These are phyloP conservation scores for Seriola rivoliana DNA, from an alignment of 2,113 vertebrate species.

Conservation along the genomic window DNA sequence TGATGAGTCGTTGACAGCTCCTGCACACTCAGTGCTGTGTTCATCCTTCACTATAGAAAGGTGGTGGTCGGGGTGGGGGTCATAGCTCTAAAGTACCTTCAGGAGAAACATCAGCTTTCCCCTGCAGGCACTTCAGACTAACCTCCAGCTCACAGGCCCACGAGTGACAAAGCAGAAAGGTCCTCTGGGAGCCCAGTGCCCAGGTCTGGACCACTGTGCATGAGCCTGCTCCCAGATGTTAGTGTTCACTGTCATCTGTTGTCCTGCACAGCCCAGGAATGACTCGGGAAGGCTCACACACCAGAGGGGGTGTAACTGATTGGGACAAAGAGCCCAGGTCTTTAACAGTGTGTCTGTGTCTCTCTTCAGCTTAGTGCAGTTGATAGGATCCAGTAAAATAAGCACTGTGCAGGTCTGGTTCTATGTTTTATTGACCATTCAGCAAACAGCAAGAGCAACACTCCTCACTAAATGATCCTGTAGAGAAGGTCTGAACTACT, in stretches of 20 bases:
- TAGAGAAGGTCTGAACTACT: too few relatives aligned
- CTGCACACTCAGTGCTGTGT: too few relatives aligned
- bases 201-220: background rate
- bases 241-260: constrained; percentile 40
- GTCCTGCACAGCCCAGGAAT: constrained; percentile 41
- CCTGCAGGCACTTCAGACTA: constrained; percentile 22
- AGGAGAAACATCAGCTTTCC: background rate
- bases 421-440: background rate
- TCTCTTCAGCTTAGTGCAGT: constrained; percentile 11
- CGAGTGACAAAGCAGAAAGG: constrained; percentile 26
- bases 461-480: too few relatives aligned
- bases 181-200: constrained; percentile 18
- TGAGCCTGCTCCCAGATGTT: constrained; percentile 34
- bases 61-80: too few relatives aligned
- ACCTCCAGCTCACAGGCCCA: constrained; percentile 19
- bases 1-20: too few relatives aligned
- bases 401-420: constrained; percentile 1
- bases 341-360: constrained; percentile 5
- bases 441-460: background rate
- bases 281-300: constrained; percentile 50
- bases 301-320: constrained; percentile 25
- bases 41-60: too few relatives aligned
- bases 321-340: constrained; percentile 8
- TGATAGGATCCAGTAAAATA: constrained; percentile 42
- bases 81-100: too few relatives aligned